Evolutionary conservation across 2,888 invertebrate species (phyloP).

Genomic region (Hypolimnas misippus): DNA sequence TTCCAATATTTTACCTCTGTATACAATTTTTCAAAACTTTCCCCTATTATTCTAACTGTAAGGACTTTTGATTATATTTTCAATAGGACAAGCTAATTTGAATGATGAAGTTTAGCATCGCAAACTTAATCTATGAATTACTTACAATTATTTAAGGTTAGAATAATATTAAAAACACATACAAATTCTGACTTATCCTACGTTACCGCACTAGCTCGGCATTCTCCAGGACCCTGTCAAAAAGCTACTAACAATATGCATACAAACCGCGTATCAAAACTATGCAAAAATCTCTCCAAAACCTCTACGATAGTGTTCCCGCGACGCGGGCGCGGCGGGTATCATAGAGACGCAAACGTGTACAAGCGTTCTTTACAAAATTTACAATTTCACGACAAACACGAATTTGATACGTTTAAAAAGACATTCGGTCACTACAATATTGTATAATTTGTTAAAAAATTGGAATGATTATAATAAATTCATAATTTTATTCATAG

Average conservation of each 20-base stretch:
- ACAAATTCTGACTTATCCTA: slow-evolving; percentile 7
- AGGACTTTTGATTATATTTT: background rate
- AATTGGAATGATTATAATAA: slow-evolving; percentile 6
- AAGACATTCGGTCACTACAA: slow-evolving; percentile 3
- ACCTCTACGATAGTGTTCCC: slow-evolving; percentile 22
- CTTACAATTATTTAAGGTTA: background rate
- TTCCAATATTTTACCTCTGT: slow-evolving; percentile 13
- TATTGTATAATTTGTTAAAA: slow-evolving; percentile 18
- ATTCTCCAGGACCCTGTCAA: slow-evolving; percentile 16
- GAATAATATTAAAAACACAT: slow-evolving; percentile 5
- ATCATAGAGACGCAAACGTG: no score
- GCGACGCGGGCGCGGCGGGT: background rate
- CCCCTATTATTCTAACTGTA: background rate
- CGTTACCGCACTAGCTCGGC: background rate
- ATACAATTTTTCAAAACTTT: background rate
- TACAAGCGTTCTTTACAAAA: slow-evolving; percentile 14
- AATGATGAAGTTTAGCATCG: background rate
- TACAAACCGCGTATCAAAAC: slow-evolving; percentile 55
- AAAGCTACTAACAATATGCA: slow-evolving; percentile 23
- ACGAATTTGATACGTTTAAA: background rate
- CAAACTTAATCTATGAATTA: background rate
- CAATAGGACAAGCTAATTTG: background rate
- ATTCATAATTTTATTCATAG: slow-evolving; percentile 14
- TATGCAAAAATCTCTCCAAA: slow-evolving; percentile 50
- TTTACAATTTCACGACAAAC: background rate